Base-by-base conservation (phyloP, 2,797 vertebrate species). In the Hydrolagus colliei region DNA sequence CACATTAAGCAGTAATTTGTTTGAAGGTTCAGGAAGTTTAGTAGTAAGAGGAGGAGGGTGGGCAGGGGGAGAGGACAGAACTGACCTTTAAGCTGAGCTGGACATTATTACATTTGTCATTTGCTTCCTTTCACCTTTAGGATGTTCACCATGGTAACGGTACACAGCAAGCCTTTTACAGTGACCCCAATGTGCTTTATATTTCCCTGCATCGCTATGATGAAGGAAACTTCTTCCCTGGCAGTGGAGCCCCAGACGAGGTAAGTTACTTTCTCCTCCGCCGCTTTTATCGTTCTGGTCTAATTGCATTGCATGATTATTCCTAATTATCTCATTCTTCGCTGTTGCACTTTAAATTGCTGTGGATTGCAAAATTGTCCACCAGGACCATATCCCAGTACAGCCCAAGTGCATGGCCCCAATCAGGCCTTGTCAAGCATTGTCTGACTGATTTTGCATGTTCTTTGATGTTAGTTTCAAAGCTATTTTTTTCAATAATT, bases 191-290 rank as follows among this genome's bases (percentile, higher is more conserved):
- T 92, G 95, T 97, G 95, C 95, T 95, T 91, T 94, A 96, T 92
- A 95, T 98, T 96, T 98, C 95, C 92, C 94, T 95, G 92, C 94
- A 94, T 92, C 93, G 92, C 91, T 93, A 93, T 96, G 96, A 97
- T 97, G 96, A 97, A 96, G 96, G 95, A 92, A 96, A 95, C 94
- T 95, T 96, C 93, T 95, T 95, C 89, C 92, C 92, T 76, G 95
- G 95, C 94, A 96, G 95, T 90, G 95, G 94, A 94, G 95, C 95
- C 95, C 94, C 93, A 96, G 95, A 98, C 96, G 97, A 97, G 96
- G 96, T 96, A 92, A 91, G 93, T 95, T 97, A 96, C 98, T 91
- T 94, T 97, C 97, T 96, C 96, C 94, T 92, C 94, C 95, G 94
- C 92, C 95, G 89, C 90, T 93, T 92, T 92, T 93, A 93, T 92